Evolutionary conservation across 2,113 vertebrate species (phyloP).

Genomic region (Indicator indicator): DNA sequence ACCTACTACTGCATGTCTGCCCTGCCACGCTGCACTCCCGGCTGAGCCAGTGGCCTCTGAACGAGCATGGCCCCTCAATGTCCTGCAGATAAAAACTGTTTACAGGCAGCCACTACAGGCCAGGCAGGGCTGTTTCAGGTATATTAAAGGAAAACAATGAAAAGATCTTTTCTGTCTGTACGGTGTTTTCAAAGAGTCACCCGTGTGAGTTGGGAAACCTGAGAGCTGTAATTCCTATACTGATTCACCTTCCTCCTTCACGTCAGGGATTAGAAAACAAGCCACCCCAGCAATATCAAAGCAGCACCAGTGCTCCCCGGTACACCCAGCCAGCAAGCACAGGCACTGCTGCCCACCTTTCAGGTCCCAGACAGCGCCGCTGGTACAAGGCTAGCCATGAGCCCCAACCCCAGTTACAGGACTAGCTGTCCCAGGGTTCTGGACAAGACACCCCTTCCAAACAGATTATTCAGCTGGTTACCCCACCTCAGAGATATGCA

Average conservation of each 20-base stretch:
- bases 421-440: not conserved
- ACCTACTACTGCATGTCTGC: not conserved
- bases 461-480: not conserved
- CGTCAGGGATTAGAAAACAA: not conserved
- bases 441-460: not conserved
- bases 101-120: not conserved
- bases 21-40: not conserved
- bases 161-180: not conserved
- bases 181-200: not conserved
- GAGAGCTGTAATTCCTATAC: not conserved
- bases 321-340: not conserved
- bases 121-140: not conserved
- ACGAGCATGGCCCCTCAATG: accelerated
- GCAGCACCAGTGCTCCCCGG: not conserved
- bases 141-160: not conserved
- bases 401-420: not conserved
- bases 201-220: not conserved
- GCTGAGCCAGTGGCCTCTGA: not conserved
- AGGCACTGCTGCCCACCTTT: not conserved
- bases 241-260: not conserved
- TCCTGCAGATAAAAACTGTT: not conserved
- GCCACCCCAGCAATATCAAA: not conserved
- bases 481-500: not conserved
- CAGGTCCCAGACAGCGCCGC: not conserved
- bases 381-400: accelerated